Base-by-base conservation (phyloP, 1,140 invertebrate genomes). In the Tetramorium parvispinum region DNA sequence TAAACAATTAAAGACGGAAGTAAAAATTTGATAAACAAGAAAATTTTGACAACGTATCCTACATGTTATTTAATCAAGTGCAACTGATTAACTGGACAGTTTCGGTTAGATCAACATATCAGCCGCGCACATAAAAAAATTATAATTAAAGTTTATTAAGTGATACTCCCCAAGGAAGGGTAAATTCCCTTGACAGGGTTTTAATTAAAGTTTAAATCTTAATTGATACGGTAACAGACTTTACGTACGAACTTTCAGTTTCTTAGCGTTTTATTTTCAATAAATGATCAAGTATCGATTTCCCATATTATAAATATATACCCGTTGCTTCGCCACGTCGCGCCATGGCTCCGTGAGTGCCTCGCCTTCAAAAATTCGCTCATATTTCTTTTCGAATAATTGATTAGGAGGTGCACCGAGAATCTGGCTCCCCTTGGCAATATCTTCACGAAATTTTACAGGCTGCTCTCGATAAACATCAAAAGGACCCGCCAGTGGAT, bases 341-440 rank as follows among this genome's bases (percentile, higher is more conserved):
- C 83, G 87, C 85, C 75, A 91, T 51, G 46, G 37, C 24, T 91
- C 87, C 10, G 78, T 68, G 16, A 92, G 49, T 32, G 90, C 91
- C 68, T 94, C 93, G 0, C 93, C 93, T 0, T 78, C n/a, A 40
- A 94, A 94, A 43, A 94, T 85, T 49, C 93, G 85, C 21, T 89
- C 87, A 40, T 92, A 89, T 53, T 89, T 78, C 18, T 91, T 85
- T 0, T 92, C 91, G 63, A 94, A 94, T 8, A 92, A 86, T 21
- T 81, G 27, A n/a, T 37, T 70, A 3, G 55, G 10, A 46, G 68
- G 89, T 0, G 89, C 91, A 0, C 85, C 6, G 3, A 85, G 43
- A 32, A 93, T 81, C 75, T 92, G 92, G 10, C 71, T 79, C 6
- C 85, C 88, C 43, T 90, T 92, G 0, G 11, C 61, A 2, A 88